Base-by-base conservation (phyloP, 1,140 invertebrate species). In the Proctacanthus coquilletti region DNA sequence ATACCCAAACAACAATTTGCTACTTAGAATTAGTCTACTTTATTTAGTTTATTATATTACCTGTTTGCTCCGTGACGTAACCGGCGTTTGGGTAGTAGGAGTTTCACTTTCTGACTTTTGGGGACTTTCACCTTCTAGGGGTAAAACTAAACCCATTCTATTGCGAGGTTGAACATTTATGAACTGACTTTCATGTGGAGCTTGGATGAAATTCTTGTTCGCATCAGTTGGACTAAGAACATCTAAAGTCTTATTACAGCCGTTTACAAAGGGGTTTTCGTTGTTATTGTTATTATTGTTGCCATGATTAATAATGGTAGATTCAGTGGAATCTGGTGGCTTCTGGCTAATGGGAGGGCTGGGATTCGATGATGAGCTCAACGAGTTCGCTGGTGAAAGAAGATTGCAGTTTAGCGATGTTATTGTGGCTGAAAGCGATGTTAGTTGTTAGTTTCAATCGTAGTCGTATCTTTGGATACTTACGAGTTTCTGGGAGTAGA, bases 401-500 rank as follows among this genome's bases (percentile, higher is more conserved):
- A 74, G 58, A 42, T 72, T 66, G 43, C 55, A 63, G 44, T 71
- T 68, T 34, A 72, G 50, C 14, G 65, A 65, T 42, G 60, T 56
- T 11, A 61, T 43, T 47, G 60, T 58, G 18, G 60, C 60, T 54
- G 47, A 33, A 44, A 42, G 3, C 5, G 13, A 36, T n/a, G n/a
- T n/a, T n/a, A n/a, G n/a, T n/a, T n/a, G n/a, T n/a, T n/a, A n/a
- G n/a, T n/a, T n/a, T n/a, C n/a, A n/a, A n/a, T n/a, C n/a, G n/a
- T n/a, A n/a, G n/a, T n/a, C n/a, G n/a, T n/a, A n/a, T n/a, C n/a
- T n/a, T n/a, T n/a, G n/a, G n/a, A n/a, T 18, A 64, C 74, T 70
- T 56, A 77, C 75, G 69, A 64, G 70, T 77, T 60, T 75, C 75
- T 45, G 60, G 74, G 17, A 79, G 58, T 27, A 79, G 52, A 61